Base-by-base conservation (phyloP, 1,140 invertebrate genomes). In the Leptopilina clavipes region DNA sequence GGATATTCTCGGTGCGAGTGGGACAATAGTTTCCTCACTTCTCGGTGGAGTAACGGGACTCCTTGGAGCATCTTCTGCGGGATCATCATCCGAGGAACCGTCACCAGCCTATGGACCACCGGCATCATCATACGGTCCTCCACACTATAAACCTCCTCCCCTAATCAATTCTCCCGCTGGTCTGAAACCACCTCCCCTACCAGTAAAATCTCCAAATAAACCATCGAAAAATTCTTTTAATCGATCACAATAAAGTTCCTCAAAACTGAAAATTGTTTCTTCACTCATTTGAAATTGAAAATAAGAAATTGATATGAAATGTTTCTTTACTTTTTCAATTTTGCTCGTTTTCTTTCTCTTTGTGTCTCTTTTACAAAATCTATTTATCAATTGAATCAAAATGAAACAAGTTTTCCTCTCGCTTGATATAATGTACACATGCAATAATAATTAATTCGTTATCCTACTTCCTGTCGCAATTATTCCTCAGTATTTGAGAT, bases 1-100 rank as follows among this genome's bases (percentile, higher is more conserved):
- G 77, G 86, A 88, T 5, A 86, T 89, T 73, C 14, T 90, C 10
- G 81, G 84, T 11, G 84, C 83, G 7, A 82, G 83, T n/a, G 59
- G 87, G 0, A 82, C 86, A 19, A 70, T 89, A 8, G 80, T 86
- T 0, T 74, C 84, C 1, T 85, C 86, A 1, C 17, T 90, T 5
- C 75, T 89, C 8, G 83, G 81, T 70, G 81, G 85, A 0, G 77
- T 84, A 1, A 81, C 85, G 7, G 83, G 86, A n/a, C 76, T 89
- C 10, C 18, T 86, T 0, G 84, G 85, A 10, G 82, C 86, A 7
- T 89, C 87, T 0, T 89, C 88, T 37, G 1, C n/a, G 37, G 72
- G 77, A 76, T 72, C 78, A 5, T 12, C 77, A 22, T 37, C 71
- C 3, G 48, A 52, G 8, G 48, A 52, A 19, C 17, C n/a, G 3